Base-by-base conservation (phyloP, 2,888 invertebrate species). In the Tetragonisca angustula region DNA sequence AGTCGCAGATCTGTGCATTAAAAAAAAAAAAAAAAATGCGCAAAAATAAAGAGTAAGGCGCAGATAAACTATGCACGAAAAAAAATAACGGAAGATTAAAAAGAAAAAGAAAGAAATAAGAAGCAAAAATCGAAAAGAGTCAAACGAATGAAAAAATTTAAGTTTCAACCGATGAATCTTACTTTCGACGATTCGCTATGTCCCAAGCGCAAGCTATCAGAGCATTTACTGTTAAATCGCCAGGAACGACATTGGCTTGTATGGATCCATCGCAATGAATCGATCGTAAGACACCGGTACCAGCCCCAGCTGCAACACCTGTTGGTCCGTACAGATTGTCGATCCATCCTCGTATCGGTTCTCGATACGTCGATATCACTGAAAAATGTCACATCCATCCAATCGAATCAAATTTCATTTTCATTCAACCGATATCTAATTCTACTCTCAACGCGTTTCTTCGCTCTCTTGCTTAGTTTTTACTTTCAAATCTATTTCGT, bases 321-420 rank as follows among this genome's bases (percentile, higher is more conserved):
- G 98, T 98, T 0, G 98, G 97, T 6, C 98, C 98, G 92, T 98
- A 98, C 90, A 98, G 96, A 92, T 98, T 99, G 95, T 98, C 98
- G 24, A 98, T 97, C 98, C 98, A 99, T 1, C 98, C 98, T 86
- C 96, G 95, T 0, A 97, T 94, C 0, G 97, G 97, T 93, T 97
- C 97, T 72, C 96, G 96, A 91, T 97, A 97, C 0, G 97, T 96
- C 3, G 96, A 96, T 80, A 96, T 95, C 19, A 96, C 96, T 96
- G 91, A 19, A 79, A 80, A 62, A 43, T 43, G 43, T 43, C 43
- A 43, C 11, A 43, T 11, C 19, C 19, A 13, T 61, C 24, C 19
- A 32, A 32, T 64, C 9, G 27, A 61, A 9, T 61, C 24, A 27
- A 27, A 32, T 62, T 32, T 21, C 21, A 62, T 32, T 11, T 32